Evolutionary conservation across 2,113 vertebrate species (phyloP).

Genomic region (Proterorhinus semilunaris): DNA sequence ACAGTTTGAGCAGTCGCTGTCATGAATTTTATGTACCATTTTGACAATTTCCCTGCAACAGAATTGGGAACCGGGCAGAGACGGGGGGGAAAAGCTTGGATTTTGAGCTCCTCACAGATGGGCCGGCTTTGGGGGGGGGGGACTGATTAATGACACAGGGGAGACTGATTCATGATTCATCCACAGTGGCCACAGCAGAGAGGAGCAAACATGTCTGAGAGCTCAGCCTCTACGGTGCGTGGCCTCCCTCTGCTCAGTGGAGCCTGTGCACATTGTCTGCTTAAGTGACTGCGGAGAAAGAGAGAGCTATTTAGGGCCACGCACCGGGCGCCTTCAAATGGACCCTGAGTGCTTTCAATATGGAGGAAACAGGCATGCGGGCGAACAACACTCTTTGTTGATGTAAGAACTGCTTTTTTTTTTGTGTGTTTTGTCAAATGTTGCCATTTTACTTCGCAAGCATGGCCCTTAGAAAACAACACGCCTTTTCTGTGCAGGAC

Average conservation of each 20-base stretch:
- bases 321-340: conserved; percentile 21
- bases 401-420: not conserved
- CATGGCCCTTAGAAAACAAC: not conserved
- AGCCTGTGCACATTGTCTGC: conserved; percentile 59
- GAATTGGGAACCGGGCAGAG: not conserved
- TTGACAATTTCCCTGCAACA: not conserved
- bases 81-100: not conserved
- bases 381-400: not conserved
- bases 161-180: conserved; percentile 61
- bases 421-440: not conserved
- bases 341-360: conserved; percentile 3
- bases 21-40: no score
- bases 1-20: no score
- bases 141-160: no score
- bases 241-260: conserved; percentile 59
- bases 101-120: conserved; percentile 46
- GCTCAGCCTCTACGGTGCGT: conserved; percentile 31
- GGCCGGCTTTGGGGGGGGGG: conserved; percentile 2
- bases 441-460: not conserved
- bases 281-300: conserved; percentile 56
- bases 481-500: not conserved
- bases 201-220: conserved; percentile 37
- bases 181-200: conserved; percentile 42
- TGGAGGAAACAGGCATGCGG: conserved; percentile 1
- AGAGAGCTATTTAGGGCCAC: conserved; percentile 52